Base-by-base conservation (phyloP, 2,888 invertebrate species). In the Chelonus formosanus region DNA sequence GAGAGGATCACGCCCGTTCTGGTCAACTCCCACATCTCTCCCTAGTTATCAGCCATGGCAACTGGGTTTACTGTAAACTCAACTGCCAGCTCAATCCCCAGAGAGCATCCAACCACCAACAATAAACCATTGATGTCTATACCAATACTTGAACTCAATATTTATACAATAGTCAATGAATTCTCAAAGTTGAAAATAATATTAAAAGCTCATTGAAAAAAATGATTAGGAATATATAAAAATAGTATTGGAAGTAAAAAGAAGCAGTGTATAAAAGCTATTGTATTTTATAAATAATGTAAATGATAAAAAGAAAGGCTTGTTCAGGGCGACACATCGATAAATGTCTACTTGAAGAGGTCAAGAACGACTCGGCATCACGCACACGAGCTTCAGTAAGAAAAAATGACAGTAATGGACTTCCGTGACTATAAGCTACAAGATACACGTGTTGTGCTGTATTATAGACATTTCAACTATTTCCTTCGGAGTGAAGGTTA, bases 21-120 rank as follows among this genome's bases (percentile, higher is more conserved):
- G 68, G 73, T 68, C 73, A 72, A 76, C 77, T 77, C 75, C 75
- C 75, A 77, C 78, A 76, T 77, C 72, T 73, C 58, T 64, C 67
- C 61, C 70, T 7, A 32, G 34, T 67, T 50, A 65, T 60, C 65
- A 50, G 63, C 54, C 70, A 61, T 67, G 61, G 67, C 67, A 68
- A 67, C 67, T 67, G 66, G 64, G 69, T 66, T 67, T 67, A 55
- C 58, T 43, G 52, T 63, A 58, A 45, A 54, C 32, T n/a, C 40
- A 32, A 43, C 45, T 40, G 50, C 48, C 35, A 47, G 60, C 52
- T 40, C 60, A 50, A 50, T 60, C 40, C 32, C 32, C 20, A 10
- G 8, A 35, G 45, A 52, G 44, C 20, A 20, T 20, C 50, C 31
- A 52, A 58, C 52, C 53, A 32, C 48, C n/a, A 54, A 58, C 45